Percentiles rank a stretch among this genome's conserved stretches.
phyloP scores from a whole-genome alignment of 37 sponge, comb jelly and placozoan genomes.

The Oscarella lobularis region DNA sequence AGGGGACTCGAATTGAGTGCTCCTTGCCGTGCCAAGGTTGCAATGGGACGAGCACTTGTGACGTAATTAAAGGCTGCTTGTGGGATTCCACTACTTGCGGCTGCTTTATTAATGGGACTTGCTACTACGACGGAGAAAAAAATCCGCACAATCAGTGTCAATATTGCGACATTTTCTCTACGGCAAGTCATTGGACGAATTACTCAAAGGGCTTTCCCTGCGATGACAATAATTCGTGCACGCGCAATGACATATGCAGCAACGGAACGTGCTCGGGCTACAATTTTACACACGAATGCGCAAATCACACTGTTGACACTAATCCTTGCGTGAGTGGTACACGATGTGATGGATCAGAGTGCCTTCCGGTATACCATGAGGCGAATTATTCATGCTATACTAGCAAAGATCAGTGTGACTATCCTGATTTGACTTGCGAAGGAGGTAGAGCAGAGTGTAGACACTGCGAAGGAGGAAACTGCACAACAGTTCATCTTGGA shows the following conservation, averaged over 20 bases:
- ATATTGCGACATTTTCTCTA: neutral
- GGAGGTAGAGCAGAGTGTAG: neutral
- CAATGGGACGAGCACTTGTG: too few species aligned
- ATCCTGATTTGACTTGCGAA: neutral
- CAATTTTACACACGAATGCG: neutral
- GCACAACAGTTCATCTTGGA: too few species aligned
- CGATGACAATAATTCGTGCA: neutral
- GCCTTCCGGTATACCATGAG: neutral
- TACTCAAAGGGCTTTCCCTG: neutral
- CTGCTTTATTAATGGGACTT: neutral
- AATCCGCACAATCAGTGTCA: neutral
- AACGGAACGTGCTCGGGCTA: neutral
- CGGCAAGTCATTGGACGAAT: neutral
- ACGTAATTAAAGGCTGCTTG: too few species aligned
- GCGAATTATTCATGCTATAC: neutral
- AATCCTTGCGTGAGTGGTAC: neutral
- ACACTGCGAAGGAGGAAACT: neutral
- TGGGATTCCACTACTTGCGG: too few species aligned
- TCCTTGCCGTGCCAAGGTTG: too few species aligned
- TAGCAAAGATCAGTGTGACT: neutral
- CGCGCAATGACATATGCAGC: neutral
- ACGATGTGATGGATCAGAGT: neutral
- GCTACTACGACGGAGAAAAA: neutral
- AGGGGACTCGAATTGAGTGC: too few species aligned
- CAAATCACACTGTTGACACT: neutral